Percentiles rank a stretch among this genome's conserved stretches.
Evolutionary conservation across 2,797 vertebrate genomes (phyloP).

Genomic region (Amphiprion clarkii): DNA sequence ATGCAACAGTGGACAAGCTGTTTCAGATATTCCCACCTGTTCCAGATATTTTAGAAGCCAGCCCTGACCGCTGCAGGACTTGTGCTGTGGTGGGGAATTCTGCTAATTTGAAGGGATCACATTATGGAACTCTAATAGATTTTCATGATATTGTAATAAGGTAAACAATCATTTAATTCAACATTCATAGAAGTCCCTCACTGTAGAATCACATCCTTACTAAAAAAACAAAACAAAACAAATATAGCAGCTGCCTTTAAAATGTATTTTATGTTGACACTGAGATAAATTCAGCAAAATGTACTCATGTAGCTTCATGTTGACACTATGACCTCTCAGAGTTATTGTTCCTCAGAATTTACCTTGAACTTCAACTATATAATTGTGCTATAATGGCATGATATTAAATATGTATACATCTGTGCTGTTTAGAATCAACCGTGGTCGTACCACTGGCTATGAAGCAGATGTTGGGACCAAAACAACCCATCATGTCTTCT

Average conservation of each 20-base stretch:
- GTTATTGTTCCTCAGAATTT: no score
- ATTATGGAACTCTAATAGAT: conserved; percentile 61
- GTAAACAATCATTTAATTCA: neutral
- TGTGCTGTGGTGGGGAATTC: conserved; percentile 75
- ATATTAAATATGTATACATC: neutral
- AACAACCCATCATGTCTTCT: conserved; percentile 62
- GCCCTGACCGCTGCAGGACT: conserved; percentile 20
- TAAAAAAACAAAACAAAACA: no score
- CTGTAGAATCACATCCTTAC: no score
- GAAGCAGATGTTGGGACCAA: conserved; percentile 63
- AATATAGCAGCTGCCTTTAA: no score
- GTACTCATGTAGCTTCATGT: no score
- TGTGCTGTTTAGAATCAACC: conserved; percentile 46
- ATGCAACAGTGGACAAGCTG: neutral
- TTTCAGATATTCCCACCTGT: neutral
- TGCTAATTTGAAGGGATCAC: conserved; percentile 44
- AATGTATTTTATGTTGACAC: no score
- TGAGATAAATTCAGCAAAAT: no score
- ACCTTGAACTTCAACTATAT: no score
- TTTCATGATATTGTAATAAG: conserved; percentile 50
- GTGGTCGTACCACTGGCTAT: neutral
- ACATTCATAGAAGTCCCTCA: no score
- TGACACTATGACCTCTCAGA: no score
- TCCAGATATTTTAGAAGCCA: neutral
- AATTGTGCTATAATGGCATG: no score